phyloP scores from a whole-genome alignment of 2,888 invertebrate genomes.

The Drosophila greeni region DNA sequence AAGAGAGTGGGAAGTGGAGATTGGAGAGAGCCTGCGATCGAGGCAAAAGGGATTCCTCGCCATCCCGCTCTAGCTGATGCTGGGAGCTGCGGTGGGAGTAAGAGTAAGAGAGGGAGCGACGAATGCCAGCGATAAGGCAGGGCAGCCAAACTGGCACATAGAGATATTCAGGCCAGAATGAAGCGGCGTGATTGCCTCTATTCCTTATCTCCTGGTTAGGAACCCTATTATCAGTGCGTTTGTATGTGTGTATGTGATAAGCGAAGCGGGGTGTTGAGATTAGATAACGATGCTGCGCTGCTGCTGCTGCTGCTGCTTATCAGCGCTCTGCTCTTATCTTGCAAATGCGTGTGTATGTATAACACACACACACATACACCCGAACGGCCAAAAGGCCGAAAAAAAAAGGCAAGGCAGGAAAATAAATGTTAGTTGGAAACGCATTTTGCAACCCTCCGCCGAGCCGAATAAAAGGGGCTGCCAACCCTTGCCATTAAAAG shows the following conservation, averaged over 20 bases:
- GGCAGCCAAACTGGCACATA: slow-evolving; percentile 29
- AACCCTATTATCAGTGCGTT: neutral
- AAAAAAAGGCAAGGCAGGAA: slow-evolving; percentile 17
- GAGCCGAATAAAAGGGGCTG: slow-evolving; percentile 36
- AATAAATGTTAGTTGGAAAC: slow-evolving; percentile 28
- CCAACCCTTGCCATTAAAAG: slow-evolving; percentile 69
- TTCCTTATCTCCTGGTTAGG: slow-evolving; percentile 29
- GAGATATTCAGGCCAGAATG: slow-evolving; percentile 48
- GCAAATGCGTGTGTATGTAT: slow-evolving; percentile 30
- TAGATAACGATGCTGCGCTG: slow-evolving; percentile 37
- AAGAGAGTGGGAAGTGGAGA: neutral
- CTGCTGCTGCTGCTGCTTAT: slow-evolving; percentile 14
- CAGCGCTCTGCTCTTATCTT: slow-evolving; percentile 28
- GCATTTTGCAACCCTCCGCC: slow-evolving; percentile 48
- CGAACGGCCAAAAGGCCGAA: neutral
- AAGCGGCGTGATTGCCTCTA: slow-evolving; percentile 48
- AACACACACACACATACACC: slow-evolving; percentile 16
- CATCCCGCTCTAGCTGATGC: slow-evolving; percentile 6
- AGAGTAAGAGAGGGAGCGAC: slow-evolving; percentile 13
- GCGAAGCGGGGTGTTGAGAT: slow-evolving; percentile 23
- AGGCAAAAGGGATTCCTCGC: slow-evolving; percentile 1
- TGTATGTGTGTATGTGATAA: slow-evolving; percentile 12
- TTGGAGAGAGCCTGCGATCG: slow-evolving; percentile 36
- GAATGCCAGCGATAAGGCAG: slow-evolving; percentile 19
- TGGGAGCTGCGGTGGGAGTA: slow-evolving; percentile 1